A percentile compares a stretch with the other conserved stretches of the same genome.
Conservation (phyloP, 2,113 vertebrate species). For the Podocnemis expansa region DNA sequence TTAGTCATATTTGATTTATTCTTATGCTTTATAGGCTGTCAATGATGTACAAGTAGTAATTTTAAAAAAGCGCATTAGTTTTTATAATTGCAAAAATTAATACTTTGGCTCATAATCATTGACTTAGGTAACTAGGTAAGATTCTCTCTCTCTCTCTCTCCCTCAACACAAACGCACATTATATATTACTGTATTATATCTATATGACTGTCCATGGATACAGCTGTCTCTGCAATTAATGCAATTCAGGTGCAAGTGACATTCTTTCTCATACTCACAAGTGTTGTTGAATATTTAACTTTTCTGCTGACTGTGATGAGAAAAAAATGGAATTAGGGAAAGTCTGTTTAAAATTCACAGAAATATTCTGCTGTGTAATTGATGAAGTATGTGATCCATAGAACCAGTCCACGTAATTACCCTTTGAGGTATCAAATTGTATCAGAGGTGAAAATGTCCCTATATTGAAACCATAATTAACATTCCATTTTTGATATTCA, state of each 20-base stretch:
- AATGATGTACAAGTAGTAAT: not conserved
- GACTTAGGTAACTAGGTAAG: not conserved
- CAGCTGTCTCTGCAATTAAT: not conserved
- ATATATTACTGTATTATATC: not conserved
- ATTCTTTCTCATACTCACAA: constrained; percentile 54
- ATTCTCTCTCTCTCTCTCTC: not conserved
- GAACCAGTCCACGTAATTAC: constrained; percentile 7
- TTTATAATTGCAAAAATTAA: constrained; percentile 3
- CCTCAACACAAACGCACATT: not conserved
- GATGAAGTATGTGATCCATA: constrained; percentile 34
- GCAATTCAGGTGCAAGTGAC: not conserved
- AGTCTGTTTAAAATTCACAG: constrained; percentile 12
- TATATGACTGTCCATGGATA: not conserved
- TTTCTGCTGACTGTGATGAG: constrained; percentile 22
- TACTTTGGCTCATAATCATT: not conserved
- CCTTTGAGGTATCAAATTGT: constrained; percentile 1
- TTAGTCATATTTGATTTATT: not conserved
- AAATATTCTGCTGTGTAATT: constrained; percentile 51
- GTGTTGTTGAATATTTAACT: constrained; percentile 27
- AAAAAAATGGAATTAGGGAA: constrained; percentile 14
- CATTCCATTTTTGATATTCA: constrained; percentile 35
- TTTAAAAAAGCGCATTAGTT: not conserved
- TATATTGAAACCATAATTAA: not conserved
- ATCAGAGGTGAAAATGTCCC: constrained; percentile 30
- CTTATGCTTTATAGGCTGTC: not conserved